A percentile compares a stretch with the other conserved stretches of the same genome.
Conservation (phyloP, 2,113 vertebrate species). For the Maccullochella peelii region DNA sequence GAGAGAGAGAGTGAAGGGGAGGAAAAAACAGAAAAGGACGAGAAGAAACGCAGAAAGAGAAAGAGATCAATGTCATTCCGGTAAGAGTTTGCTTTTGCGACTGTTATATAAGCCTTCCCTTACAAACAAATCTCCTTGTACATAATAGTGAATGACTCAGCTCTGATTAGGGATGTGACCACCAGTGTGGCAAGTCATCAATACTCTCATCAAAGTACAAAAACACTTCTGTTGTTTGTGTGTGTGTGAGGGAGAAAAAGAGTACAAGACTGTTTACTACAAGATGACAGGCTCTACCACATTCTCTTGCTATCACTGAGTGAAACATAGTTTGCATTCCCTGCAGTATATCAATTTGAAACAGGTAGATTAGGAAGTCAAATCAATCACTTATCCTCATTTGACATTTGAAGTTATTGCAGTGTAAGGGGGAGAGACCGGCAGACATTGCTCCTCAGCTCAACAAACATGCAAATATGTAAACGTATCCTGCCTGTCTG, state of each 20-base stretch:
- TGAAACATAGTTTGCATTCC: constrained; percentile 53
- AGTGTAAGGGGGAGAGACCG: background rate
- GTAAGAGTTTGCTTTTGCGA: constrained; percentile 5
- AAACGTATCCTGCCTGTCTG: background rate
- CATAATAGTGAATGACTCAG: constrained; percentile 4
- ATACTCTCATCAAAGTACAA: constrained; percentile 32
- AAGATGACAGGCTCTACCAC: constrained; percentile 49
- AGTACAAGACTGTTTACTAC: constrained; percentile 56
- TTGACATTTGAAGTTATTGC: constrained; percentile 4
- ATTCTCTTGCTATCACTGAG: constrained; percentile 51
- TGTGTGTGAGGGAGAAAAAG: background rate
- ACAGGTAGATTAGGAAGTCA: constrained; percentile 31
- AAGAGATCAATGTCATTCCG: constrained; percentile 24
- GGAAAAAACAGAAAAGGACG: constrained; percentile 14
- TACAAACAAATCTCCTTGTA: constrained; percentile 13
- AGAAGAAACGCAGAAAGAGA: constrained; percentile 20
- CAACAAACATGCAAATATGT: constrained; percentile 34
- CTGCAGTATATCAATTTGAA: constrained; percentile 16
- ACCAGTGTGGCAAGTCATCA: constrained; percentile 19
- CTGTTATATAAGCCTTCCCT: constrained; percentile 32
- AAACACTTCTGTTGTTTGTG: background rate
- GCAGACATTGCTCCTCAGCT: constrained; percentile 18
- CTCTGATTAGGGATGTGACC: constrained; percentile 19
- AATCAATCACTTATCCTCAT: constrained; percentile 37
- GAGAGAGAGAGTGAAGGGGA: constrained; percentile 24